Base-by-base conservation (phyloP, 1,140 invertebrate genomes). In the Pogonomyrmex californicus region DNA sequence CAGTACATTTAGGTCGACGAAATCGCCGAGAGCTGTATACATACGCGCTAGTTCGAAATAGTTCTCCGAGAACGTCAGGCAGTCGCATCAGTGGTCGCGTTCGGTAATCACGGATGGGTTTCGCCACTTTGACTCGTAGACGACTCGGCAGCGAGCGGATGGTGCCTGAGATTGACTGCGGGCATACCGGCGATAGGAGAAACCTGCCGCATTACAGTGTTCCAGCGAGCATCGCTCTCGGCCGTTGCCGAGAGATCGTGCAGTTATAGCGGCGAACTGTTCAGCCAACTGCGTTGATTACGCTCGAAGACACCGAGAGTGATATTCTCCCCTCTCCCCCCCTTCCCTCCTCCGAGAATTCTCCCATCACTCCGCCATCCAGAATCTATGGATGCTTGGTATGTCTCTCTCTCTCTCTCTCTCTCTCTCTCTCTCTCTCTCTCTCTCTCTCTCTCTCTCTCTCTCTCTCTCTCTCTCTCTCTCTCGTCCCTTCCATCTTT, bases 251-350 rank as follows among this genome's bases (percentile, higher is more conserved):
- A 68, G 44, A 30, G 60, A 36, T 60, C 38, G 68, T 49, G 56
- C 68, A 77, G 70, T 56, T 68, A 70, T 49, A 47, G 83, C 83
- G 62, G 85, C 63, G 54, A 89, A 68, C 71, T 86, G 82, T 92
- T 91, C 87, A 73, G 38, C 73, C 78, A 81, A 91, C 83, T 88
- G 87, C 87, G 76, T 92, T 91, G 86, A 92, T 92, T 90, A 88
- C 89, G 86, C 86, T 73, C 77, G 58, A 82, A 86, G 85, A 92
- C 70, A 54, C 88, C 78, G 66, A 82, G 78, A 92, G 89, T 73
- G 91, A 92, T 91, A 92, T 77, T 77, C 44, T 10, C 58, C 2
- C 73, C 41, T 44, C 49, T 14, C 4, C 9, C 9, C n/a, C n/a
- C 0, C 0, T 23, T 23, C 4, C 38, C 6, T 2, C 41, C 12